These are phyloP conservation scores for Ruditapes philippinarum DNA, from an alignment of 1,140 invertebrate species.

Conservation along the genomic window DNA sequence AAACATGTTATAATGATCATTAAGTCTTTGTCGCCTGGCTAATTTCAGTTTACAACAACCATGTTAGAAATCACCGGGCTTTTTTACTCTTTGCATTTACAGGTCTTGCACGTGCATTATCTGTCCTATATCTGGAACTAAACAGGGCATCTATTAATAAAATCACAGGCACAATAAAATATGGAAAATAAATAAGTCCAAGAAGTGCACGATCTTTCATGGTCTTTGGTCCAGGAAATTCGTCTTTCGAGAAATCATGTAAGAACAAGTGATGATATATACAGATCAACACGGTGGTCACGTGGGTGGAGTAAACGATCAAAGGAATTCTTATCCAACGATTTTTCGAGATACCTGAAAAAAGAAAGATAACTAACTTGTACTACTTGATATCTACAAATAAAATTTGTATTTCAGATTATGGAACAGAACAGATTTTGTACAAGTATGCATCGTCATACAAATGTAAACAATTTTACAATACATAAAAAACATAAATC, in stretches of 20 bases:
- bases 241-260: slow-evolving; percentile 73
- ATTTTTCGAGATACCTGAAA: slow-evolving; percentile 73
- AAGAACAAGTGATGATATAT: slow-evolving; percentile 75
- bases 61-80: not conserved
- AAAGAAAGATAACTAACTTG: too few species aligned
- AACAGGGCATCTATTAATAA: slow-evolving; percentile 75
- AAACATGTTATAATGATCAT: too few species aligned
- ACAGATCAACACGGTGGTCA: slow-evolving; percentile 77
- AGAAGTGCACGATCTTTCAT: slow-evolving; percentile 72
- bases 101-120: not conserved
- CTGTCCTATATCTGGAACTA: slow-evolving; percentile 64
- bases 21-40: too few species aligned
- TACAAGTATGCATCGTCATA: too few species aligned
- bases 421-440: too few species aligned
- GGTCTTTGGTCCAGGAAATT: slow-evolving; percentile 70
- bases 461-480: too few species aligned
- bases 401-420: too few species aligned
- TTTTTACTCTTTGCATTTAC: not conserved
- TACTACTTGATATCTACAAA: too few species aligned
- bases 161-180: slow-evolving; percentile 78
- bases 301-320: slow-evolving; percentile 79
- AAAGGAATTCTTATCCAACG: slow-evolving; percentile 79
- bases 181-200: slow-evolving; percentile 77
- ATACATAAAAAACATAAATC: too few species aligned
- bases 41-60: too few species aligned